phyloP scores from a whole-genome alignment of 1,140 invertebrate genomes.

The Hyles vespertilio region DNA sequence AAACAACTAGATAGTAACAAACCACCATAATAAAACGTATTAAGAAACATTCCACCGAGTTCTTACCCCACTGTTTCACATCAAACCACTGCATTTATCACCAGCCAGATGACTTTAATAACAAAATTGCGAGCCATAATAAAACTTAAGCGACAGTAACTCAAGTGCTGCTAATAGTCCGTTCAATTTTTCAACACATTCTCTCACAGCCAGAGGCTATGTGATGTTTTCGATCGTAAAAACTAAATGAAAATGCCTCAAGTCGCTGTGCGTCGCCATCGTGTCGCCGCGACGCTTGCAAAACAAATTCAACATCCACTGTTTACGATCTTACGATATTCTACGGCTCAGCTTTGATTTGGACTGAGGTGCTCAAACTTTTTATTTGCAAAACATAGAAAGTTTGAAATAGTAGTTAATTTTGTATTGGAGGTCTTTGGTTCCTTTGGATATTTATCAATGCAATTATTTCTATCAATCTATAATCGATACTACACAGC shows the following conservation, averaged over 20 bases:
- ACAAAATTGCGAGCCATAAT: background rate
- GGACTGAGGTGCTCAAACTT: no score
- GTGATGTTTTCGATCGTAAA: slow-evolving; percentile 51
- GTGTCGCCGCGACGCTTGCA: slow-evolving; percentile 26
- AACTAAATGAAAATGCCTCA: slow-evolving; percentile 37
- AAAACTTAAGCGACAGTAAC: background rate
- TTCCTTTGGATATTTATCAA: no score
- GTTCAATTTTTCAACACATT: slow-evolving; percentile 6
- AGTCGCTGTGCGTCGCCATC: slow-evolving; percentile 21
- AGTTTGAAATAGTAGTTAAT: no score
- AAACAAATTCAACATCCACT: slow-evolving; percentile 38
- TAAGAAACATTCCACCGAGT: no score
- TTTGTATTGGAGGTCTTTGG: no score
- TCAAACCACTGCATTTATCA: no score
- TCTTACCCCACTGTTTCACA: no score
- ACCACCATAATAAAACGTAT: no score
- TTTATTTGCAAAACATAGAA: no score
- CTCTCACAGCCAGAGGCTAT: slow-evolving; percentile 17
- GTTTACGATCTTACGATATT: slow-evolving; percentile 14
- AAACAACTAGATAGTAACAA: no score
- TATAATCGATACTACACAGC: no score
- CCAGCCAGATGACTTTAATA: background rate
- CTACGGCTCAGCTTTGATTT: background rate
- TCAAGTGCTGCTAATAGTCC: background rate
- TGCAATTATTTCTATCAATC: no score